Conservation (phyloP, 2,113 vertebrate species). For the Alces alces region DNA sequence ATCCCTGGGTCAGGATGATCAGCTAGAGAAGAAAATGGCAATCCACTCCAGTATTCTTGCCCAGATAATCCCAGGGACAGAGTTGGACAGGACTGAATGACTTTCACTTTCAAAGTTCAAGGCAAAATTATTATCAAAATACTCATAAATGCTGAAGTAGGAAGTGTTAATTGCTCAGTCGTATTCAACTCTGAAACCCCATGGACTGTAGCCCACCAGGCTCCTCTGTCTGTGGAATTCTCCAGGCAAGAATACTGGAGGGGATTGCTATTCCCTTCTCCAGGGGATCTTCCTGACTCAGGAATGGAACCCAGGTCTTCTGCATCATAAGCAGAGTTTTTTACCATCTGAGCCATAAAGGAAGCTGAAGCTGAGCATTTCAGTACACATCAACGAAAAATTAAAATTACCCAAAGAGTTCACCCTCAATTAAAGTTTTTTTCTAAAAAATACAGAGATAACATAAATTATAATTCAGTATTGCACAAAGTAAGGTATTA, state of each 20-base stretch:
- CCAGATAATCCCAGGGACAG: neutral
- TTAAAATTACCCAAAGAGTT: constrained; percentile 25
- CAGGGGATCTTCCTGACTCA: neutral
- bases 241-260: neutral
- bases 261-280: neutral
- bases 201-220: neutral
- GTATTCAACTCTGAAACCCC: neutral
- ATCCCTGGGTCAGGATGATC: neutral
- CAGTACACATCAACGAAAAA: constrained; percentile 29
- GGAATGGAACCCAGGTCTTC: neutral
- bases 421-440: constrained; percentile 44
- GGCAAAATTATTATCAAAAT: constrained; percentile 25
- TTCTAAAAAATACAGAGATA: constrained; percentile 28
- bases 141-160: neutral
- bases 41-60: neutral
- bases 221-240: neutral
- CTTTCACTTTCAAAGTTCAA: neutral
- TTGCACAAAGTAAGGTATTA: neutral
- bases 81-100: neutral
- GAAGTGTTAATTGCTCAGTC: neutral
- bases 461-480: constrained; percentile 44
- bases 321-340: neutral
- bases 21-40: neutral
- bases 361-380: neutral
- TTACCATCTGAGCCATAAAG: neutral